Base-by-base conservation (phyloP, 2,797 vertebrate species). In the Rhinichthys osculus region DNA sequence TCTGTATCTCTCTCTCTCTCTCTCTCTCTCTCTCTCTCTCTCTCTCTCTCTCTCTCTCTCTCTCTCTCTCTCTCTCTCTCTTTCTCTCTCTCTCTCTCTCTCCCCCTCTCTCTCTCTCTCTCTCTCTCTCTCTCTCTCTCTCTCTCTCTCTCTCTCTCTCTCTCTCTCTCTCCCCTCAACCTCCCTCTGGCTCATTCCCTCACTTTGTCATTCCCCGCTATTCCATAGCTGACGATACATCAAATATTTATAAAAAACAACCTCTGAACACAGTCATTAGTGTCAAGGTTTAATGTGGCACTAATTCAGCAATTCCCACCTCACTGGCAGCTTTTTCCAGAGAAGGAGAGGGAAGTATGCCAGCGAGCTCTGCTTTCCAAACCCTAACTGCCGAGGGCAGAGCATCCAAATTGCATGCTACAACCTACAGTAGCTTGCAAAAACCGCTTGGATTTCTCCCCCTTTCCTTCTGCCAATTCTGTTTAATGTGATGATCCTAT, bases 191-290 rank as follows among this genome's bases (percentile, higher is more conserved):
- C 82, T 50, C 66, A 70, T 88, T 54, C 69, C 40, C 35, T 33
- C 50, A 52, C 62, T 66, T 82, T 84, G 81, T 87, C 87, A 90
- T 86, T 89, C 87, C 90, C 90, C 89, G 91, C 91, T 89, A 88
- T 81, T 92, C 93, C 91, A 86, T 92, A 91, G 91, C 94, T 95
- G 94, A 95, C 92, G 94, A 93, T 92, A 93, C 92, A 96, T 96
- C 93, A 96, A 96, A 96, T 96, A 96, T 97, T 96, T 95, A 96
- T 96, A 90, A 94, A 95, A 95, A 94, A 82, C 92, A 92, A 95
- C 92, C 91, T 92, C 91, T 54, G 90, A 90, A 91, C 93, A 94
- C 92, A 87, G 92, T 95, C 95, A 96, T 96, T 96, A 96, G 94
- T 93, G 89, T 90, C 90, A 67, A 78, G 90, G 67, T 91, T 92